Evolutionary conservation across 2,113 vertebrate genomes (phyloP).

Genomic region (Setophaga kirtlandii): DNA sequence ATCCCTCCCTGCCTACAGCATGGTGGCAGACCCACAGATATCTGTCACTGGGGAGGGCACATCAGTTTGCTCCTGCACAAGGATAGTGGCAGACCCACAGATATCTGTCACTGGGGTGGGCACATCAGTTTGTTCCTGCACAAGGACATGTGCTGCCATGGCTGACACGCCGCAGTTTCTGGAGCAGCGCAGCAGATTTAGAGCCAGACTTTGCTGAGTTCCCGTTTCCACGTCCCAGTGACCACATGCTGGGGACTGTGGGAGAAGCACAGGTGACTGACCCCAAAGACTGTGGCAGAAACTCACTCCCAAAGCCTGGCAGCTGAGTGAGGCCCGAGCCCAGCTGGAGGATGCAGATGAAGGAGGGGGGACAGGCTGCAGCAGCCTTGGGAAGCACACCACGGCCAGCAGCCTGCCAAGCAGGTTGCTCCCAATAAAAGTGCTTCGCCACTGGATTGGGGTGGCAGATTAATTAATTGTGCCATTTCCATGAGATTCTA

Average conservation of each 20-base stretch:
- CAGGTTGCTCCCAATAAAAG: conserved; percentile 41
- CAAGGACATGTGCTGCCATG: background rate
- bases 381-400: background rate
- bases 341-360: conserved; percentile 49
- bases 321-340: conserved; percentile 68
- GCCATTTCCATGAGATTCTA: conserved; percentile 51
- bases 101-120: background rate
- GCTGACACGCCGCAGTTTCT: background rate
- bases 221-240: background rate
- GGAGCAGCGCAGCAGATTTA: background rate
- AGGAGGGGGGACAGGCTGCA: background rate
- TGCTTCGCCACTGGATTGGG: conserved; percentile 1
- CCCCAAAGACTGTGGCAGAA: conserved; percentile 26
- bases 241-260: conserved; percentile 69
- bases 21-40: background rate
- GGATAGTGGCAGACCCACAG: background rate
- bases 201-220: background rate
- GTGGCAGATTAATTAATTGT: conserved; percentile 51
- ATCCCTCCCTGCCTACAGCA: background rate
- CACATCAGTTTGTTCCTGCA: background rate
- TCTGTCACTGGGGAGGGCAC: background rate
- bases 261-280: conserved; percentile 76
- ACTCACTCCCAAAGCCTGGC: conserved; percentile 48
- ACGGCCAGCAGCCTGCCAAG: background rate
- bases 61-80: background rate